Percentiles rank a stretch among this genome's conserved stretches.
Evolutionary conservation across 2,797 vertebrate genomes (phyloP).

Genomic region (Epinephelus malabaricus): DNA sequence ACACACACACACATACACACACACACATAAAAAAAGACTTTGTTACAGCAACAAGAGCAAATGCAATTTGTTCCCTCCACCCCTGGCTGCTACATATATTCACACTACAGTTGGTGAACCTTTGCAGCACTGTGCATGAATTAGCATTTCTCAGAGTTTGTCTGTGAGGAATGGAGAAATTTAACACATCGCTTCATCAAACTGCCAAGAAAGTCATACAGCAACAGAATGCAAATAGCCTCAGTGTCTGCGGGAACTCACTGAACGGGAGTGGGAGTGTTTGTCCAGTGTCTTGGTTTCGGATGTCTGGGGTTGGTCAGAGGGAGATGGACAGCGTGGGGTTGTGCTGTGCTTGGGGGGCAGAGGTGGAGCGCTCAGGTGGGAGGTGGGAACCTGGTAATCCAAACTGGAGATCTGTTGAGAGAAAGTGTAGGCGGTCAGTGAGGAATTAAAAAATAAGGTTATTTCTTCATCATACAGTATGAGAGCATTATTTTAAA

Average conservation of each 20-base stretch:
- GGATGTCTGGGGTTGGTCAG: constrained; percentile 15
- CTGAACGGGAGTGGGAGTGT: constrained; percentile 33
- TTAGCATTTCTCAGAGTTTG: constrained; percentile 4
- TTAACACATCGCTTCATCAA: constrained; percentile 17
- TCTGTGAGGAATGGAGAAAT: constrained; percentile 12
- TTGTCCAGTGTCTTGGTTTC: constrained; percentile 29
- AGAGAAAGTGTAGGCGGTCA: neutral
- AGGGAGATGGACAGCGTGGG: constrained; percentile 38
- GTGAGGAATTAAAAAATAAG: neutral
- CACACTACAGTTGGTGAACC: neutral
- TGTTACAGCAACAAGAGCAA: neutral
- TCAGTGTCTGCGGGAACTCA: constrained; percentile 49
- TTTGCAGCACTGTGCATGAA: constrained; percentile 12
- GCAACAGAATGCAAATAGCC: constrained; percentile 6
- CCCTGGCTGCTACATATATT: neutral
- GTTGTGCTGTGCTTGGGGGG: constrained; percentile 70
- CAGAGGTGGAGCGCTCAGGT: constrained; percentile 63
- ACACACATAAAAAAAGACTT: neutral
- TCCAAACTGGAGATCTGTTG: constrained; percentile 72
- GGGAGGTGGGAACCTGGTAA: constrained; percentile 60
- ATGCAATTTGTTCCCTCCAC: neutral
- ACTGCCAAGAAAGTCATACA: neutral
- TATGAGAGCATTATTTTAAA: neutral
- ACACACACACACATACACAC: neutral
- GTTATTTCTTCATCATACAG: too few species aligned